Evolutionary conservation across 2,113 vertebrate species (phyloP), one percentile per base, ranked within the genome.

Genomic region (Tonatia bakeri): DNA sequence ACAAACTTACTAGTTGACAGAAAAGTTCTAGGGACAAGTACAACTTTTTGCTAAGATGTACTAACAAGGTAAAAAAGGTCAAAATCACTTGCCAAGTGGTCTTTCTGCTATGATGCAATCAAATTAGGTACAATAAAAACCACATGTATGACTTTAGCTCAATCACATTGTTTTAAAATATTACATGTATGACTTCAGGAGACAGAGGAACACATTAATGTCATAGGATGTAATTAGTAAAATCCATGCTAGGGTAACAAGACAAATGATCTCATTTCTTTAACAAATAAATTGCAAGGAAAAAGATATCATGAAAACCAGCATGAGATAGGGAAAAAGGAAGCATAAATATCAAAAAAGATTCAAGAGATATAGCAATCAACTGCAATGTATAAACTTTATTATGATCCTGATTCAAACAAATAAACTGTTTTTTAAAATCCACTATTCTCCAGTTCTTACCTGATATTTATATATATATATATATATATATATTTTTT

Each of bases 141-240:
- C 40, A 82, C 10, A 97, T 15, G 16, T 52, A 76, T 40, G 38
- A 76, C 61, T 92, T 90, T 81, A 61, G n/a, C 31, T 85, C 54
- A 77, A 50, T 59, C 70, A 67, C 83, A 73, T 3, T 77, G 38
- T 81, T 95, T 88, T 64, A 54, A 31, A 87, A 91, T 90, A 73
- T 31, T 80, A 65, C 40, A 85, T 20, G 11, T 91, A 88, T 88
- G 61, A 81, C 65, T 88, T 93, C 5, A 64, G 33, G 43, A 40
- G 36, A 84, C n/a, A 91, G 15, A 93, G 36, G 90, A 93, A 87
- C n/a, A 76, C n/a, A 77, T 65, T 80, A 90, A 73, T 83, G 64
- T 54, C 9, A 84, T 87, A 22, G 7, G 54, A 61, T 59, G 7
- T 69, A 87, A 65, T 69, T 19, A 91, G 47, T 47, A 96, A 88